phyloP scores from a whole-genome alignment of 2,888 invertebrate genomes.

The Leptopilina syphax region DNA sequence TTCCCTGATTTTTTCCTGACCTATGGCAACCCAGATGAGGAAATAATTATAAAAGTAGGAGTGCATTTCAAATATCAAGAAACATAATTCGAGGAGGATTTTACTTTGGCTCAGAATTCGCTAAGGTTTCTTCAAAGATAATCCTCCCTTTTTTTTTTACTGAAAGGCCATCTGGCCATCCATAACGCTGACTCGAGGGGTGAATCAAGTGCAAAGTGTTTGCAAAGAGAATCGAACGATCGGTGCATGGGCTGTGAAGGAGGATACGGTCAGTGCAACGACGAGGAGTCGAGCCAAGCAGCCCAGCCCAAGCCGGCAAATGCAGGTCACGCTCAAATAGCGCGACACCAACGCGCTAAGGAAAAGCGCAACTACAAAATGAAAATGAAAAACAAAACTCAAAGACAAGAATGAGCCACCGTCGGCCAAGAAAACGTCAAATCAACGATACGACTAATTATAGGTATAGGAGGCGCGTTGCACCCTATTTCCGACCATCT shows the following conservation, averaged over 20 bases:
- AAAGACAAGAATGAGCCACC: neutral
- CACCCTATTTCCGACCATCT: neutral
- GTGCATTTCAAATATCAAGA: neutral
- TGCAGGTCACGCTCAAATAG: slow-evolving; percentile 39
- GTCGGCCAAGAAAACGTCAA: slow-evolving; percentile 36
- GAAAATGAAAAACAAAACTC: slow-evolving; percentile 29
- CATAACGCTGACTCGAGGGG: slow-evolving; percentile 6
- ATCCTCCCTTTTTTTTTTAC: slow-evolving; percentile 17
- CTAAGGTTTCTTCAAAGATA: slow-evolving; percentile 7
- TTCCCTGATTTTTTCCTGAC: too few relatives aligned
- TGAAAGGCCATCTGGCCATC: slow-evolving; percentile 17
- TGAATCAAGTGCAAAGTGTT: slow-evolving; percentile 25
- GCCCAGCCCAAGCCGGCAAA: slow-evolving; percentile 31
- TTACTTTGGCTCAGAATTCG: neutral
- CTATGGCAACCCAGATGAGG: too few relatives aligned
- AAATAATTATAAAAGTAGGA: neutral
- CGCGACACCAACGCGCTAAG: neutral
- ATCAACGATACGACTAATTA: slow-evolving; percentile 36
- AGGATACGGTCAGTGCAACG: slow-evolving; percentile 7
- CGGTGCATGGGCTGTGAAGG: slow-evolving; percentile 22
- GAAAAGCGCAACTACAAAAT: neutral
- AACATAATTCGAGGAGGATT: neutral
- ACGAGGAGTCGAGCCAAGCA: slow-evolving; percentile 10
- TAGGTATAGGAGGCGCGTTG: slow-evolving; percentile 24
- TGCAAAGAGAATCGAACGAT: slow-evolving; percentile 12